Base-by-base conservation (phyloP, 2,113 vertebrate genomes). In the Seriola dumerili region DNA sequence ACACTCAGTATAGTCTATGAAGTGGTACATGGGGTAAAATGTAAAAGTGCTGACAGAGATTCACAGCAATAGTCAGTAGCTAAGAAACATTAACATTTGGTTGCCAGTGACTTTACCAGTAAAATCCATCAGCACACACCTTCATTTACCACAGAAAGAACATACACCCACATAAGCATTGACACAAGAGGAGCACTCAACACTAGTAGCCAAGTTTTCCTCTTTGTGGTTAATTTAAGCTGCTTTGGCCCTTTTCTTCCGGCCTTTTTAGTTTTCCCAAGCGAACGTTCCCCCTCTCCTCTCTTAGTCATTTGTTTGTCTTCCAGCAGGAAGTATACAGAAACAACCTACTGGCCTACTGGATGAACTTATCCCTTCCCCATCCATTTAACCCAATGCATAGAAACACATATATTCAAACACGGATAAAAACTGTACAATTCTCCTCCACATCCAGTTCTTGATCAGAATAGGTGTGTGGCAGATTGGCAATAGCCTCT, bases 321-420 rank as follows among this genome's bases (percentile, higher is more conserved):
- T 77, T 79, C 71, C 55, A 85, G 44, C 80, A 85, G 82, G 55
- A 88, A 85, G 63, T 57, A 29, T 58, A 74, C 61, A 74, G 61
- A 80, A 61, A 25, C 32, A 70, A 66, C 19, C 3, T 21, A 36
- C 9, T 32, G 46, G 50, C 58, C 52, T 23, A 57, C 48, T 74
- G 63, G 58, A 67, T 78, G 40, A 78, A 76, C 62, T 70, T 62
- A 70, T 78, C 68, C 50, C 13, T 36, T 16, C 9, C 34, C 44
- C 62, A 63, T 76, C 16, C 32, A 58, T 8, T 78, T 78, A 80
- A 66, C 72, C 58, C 73, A 73, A 58, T 19, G n/a, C 61, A 50
- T 17, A n/a, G 34, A 46, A 6, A 9, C 23, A 40, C 54, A 50
- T 5, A 36, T 13, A 16, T 52, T 7, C 4, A 5, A 4, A 32